A percentile compares a stretch with the other conserved stretches of the same genome.
Evolutionary conservation across 2,888 invertebrate genomes (phyloP).

Genomic region (Platerodrilus igneus): DNA sequence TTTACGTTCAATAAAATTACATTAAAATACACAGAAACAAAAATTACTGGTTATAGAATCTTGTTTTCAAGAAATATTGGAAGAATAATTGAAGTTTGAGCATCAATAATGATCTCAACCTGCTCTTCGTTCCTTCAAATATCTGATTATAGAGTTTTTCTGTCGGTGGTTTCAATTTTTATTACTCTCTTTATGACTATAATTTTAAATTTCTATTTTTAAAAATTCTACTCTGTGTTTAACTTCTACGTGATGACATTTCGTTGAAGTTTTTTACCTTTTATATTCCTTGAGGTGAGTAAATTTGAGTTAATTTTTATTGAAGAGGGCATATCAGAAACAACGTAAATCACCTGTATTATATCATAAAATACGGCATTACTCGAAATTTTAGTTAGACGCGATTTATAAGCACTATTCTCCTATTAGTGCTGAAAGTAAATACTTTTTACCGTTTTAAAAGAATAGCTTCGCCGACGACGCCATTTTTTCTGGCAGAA

Average conservation of each 20-base stretch:
- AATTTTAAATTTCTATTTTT: slow-evolving; percentile 44
- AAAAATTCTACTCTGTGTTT: slow-evolving; percentile 42
- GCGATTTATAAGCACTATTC: too few species aligned
- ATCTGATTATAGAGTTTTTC: slow-evolving; percentile 36
- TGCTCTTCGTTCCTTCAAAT: slow-evolving; percentile 32
- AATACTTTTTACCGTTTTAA: too few species aligned
- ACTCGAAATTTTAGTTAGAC: too few species aligned
- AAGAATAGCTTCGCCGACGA: too few species aligned
- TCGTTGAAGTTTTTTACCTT: slow-evolving; percentile 12
- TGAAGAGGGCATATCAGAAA: too few species aligned
- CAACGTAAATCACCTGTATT: too few species aligned
- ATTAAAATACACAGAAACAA: slow-evolving; percentile 4
- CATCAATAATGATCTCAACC: slow-evolving; percentile 13
- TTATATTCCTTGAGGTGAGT: too few species aligned
- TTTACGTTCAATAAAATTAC: slow-evolving; percentile 7
- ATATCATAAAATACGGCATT: too few species aligned
- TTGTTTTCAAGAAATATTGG: slow-evolving; percentile 25
- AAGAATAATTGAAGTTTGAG: slow-evolving; percentile 27
- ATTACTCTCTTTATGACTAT: slow-evolving; percentile 39
- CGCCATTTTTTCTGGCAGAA: too few species aligned
- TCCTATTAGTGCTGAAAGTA: too few species aligned
- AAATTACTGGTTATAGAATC: slow-evolving; percentile 19
- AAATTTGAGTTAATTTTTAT: too few species aligned
- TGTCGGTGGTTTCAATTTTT: slow-evolving; percentile 39
- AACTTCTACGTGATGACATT: slow-evolving; percentile 42